These are phyloP conservation scores for Dryas iulia DNA, from an alignment of 1,140 invertebrate species.

Conservation along the genomic window DNA sequence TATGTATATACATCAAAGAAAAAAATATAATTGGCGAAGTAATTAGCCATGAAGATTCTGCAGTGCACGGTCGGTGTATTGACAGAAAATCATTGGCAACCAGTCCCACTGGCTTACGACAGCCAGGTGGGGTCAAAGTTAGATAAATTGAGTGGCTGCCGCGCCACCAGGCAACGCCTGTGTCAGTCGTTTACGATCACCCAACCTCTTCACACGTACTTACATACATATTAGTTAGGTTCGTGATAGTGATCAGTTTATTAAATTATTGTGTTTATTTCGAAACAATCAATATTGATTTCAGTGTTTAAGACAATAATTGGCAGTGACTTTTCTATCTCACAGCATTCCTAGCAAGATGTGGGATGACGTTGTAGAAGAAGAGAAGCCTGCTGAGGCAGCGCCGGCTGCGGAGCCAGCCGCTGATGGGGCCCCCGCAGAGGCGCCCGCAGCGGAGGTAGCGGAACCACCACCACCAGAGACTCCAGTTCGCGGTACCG, in stretches of 20 bases:
- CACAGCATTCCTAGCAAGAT: slow-evolving; percentile 61
- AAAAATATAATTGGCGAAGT: slow-evolving; percentile 60
- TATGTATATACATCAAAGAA: slow-evolving; percentile 47
- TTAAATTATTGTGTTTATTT: slow-evolving; percentile 15
- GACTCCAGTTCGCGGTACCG: slow-evolving; percentile 69
- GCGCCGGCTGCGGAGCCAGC: slow-evolving; percentile 35
- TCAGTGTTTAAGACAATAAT: slow-evolving; percentile 33
- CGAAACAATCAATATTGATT: slow-evolving; percentile 5
- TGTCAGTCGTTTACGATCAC: slow-evolving; percentile 69
- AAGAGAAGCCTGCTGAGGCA: slow-evolving; percentile 35
- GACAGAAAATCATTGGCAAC: slow-evolving; percentile 77
- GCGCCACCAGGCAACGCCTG: slow-evolving; percentile 42
- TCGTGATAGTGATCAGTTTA: slow-evolving; percentile 43
- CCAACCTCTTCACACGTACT: slow-evolving; percentile 69
- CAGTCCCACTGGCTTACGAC: slow-evolving; percentile 55
- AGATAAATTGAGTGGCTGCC: slow-evolving; percentile 74
- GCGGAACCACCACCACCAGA: slow-evolving; percentile 82
- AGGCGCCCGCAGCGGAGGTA: slow-evolving; percentile 66
- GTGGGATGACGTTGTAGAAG: slow-evolving; percentile 73
- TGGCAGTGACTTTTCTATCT: slow-evolving; percentile 46
- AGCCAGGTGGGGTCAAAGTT: slow-evolving; percentile 72
- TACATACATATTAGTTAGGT: slow-evolving; percentile 53
- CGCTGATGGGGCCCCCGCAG: slow-evolving; percentile 55
- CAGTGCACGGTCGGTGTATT: slow-evolving; percentile 69
- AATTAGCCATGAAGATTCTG: slow-evolving; percentile 61